These are phyloP conservation scores for Phoenicopterus ruber DNA, from an alignment of 2,113 vertebrate species.

Conservation along the genomic window DNA sequence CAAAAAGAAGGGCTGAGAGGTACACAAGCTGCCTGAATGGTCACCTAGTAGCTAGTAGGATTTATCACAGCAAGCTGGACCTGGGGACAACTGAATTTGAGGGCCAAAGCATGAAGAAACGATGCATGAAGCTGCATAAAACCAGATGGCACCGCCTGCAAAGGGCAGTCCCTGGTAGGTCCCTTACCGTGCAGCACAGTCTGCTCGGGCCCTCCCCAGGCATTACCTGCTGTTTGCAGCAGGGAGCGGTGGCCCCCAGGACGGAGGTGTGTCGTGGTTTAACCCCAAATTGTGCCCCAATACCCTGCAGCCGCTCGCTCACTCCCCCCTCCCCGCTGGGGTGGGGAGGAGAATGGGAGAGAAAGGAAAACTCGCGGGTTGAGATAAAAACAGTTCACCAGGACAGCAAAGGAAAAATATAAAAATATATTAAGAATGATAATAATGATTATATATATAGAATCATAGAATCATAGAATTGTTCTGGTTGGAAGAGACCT, in stretches of 20 bases:
- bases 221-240: background rate
- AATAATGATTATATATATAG: too few species aligned
- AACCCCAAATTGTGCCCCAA: too few species aligned
- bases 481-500: too few species aligned
- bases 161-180: background rate
- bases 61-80: background rate
- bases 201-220: background rate
- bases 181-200: fast-evolving
- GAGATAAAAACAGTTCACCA: too few species aligned
- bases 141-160: background rate
- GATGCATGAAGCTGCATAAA: background rate
- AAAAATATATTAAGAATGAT: too few species aligned
- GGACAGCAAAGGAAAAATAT: too few species aligned
- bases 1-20: background rate
- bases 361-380: too few species aligned
- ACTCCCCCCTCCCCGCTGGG: too few species aligned
- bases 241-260: background rate
- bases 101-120: background rate
- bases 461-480: too few species aligned
- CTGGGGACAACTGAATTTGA: background rate
- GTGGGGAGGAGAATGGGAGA: too few species aligned
- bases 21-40: background rate
- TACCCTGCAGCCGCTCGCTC: too few species aligned
- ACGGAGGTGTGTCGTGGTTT: too few species aligned
- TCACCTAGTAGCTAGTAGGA: background rate